phyloP scores from a whole-genome alignment of 2,113 vertebrate genomes.

The Nibea coibor region DNA sequence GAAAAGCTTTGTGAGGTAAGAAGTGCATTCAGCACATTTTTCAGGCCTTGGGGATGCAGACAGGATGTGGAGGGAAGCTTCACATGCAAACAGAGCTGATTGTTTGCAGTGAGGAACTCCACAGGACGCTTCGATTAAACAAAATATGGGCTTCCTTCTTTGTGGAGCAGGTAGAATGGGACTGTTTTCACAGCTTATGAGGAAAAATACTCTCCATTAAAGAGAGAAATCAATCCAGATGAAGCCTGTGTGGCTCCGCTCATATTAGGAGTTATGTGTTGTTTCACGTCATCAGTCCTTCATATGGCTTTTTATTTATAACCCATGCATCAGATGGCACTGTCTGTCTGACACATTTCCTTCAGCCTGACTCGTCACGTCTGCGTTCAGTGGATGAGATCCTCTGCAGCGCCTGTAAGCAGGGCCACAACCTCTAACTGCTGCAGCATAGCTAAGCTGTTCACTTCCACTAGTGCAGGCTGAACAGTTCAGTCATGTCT shows the following conservation, averaged over 20 bases:
- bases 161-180: background rate
- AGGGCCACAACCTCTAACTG: background rate
- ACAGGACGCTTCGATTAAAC: background rate
- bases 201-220: background rate
- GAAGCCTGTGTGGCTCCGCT: background rate
- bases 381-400: background rate
- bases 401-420: background rate
- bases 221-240: constrained; percentile 3
- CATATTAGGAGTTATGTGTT: background rate
- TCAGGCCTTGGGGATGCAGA: background rate
- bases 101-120: background rate
- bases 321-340: background rate
- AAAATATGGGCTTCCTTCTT: too few relatives aligned
- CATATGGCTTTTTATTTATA: background rate
- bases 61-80: background rate
- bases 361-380: background rate
- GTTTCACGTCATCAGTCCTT: too few relatives aligned
- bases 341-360: background rate
- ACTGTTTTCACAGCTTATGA: background rate
- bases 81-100: background rate
- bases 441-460: background rate
- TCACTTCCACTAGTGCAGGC: background rate
- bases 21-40: background rate
- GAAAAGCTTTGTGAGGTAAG: background rate
- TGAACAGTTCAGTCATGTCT: background rate